A percentile compares a stretch with the other conserved stretches of the same genome.
Evolutionary conservation across 1,140 invertebrate genomes (phyloP).

Genomic region (Ericerus pela): DNA sequence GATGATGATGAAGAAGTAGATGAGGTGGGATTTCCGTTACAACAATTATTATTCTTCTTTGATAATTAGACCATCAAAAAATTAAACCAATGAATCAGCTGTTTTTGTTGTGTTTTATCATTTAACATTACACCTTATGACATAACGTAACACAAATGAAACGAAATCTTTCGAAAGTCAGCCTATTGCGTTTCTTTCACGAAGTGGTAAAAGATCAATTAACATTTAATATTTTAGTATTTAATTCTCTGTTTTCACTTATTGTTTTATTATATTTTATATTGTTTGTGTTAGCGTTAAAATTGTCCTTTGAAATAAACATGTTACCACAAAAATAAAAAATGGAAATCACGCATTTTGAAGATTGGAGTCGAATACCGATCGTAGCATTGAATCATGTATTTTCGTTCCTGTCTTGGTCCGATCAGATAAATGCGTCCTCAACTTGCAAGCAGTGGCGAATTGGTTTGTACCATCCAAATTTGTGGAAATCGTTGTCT

Average conservation of each 20-base stretch:
- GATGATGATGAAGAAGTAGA: too few relatives aligned
- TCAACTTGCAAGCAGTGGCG: constrained; percentile 46
- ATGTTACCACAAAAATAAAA: too few relatives aligned
- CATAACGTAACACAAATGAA: background rate
- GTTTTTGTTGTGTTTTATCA: too few relatives aligned
- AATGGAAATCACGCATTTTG: constrained; percentile 7
- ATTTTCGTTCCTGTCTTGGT: constrained; percentile 40
- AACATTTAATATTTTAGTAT: background rate
- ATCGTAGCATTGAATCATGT: constrained; percentile 46
- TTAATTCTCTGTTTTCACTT: background rate
- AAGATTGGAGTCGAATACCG: constrained; percentile 38
- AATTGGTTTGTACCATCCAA: constrained; percentile 42
- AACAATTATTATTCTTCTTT: too few relatives aligned
- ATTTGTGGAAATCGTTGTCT: constrained; percentile 36
- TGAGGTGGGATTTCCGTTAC: too few relatives aligned
- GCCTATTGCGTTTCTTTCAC: constrained; percentile 1
- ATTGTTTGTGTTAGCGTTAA: background rate
- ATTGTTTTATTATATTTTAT: background rate
- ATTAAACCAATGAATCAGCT: too few relatives aligned
- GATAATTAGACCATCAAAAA: too few relatives aligned
- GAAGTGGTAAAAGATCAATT: background rate
- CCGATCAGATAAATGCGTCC: constrained; percentile 40
- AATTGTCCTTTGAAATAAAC: too few relatives aligned
- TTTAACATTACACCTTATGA: constrained; percentile 26
- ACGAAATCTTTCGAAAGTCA: too few relatives aligned